A percentile compares a stretch with the other conserved stretches of the same genome.
These are phyloP conservation scores for Pemphigus obesinymphae DNA, from an alignment of 1,140 invertebrate species.

Conservation along the genomic window DNA sequence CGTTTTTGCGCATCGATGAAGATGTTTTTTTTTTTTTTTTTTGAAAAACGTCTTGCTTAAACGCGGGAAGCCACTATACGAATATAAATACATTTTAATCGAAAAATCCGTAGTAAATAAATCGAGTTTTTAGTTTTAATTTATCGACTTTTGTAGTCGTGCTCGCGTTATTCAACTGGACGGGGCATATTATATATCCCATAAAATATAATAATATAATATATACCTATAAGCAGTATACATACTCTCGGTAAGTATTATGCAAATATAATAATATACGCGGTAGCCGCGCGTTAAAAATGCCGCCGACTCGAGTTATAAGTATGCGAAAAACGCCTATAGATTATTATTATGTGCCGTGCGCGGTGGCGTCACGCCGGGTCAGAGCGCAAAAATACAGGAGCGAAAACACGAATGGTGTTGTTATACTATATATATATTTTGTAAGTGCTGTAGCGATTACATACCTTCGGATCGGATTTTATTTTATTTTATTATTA, in stretches of 20 bases:
- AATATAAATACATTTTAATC: too few relatives aligned
- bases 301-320: neutral
- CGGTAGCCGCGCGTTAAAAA: neutral
- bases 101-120: neutral
- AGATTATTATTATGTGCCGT: neutral
- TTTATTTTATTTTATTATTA: neutral
- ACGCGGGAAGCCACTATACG: too few relatives aligned
- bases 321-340: neutral
- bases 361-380: neutral
- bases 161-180: neutral
- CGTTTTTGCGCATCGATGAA: too few relatives aligned
- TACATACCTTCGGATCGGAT: neutral
- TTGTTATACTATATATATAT: neutral
- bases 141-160: neutral
- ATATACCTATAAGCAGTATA: neutral
- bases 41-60: too few relatives aligned
- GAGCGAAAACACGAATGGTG: neutral
- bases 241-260: too few relatives aligned
- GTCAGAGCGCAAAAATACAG: neutral
- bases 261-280: neutral
- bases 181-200: neutral
- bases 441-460: neutral
- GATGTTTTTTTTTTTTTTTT: too few relatives aligned
- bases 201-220: neutral
- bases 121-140: neutral